Evolutionary conservation across 2,888 invertebrate genomes (phyloP).

Genomic region (Tromatobia lineatoria): DNA sequence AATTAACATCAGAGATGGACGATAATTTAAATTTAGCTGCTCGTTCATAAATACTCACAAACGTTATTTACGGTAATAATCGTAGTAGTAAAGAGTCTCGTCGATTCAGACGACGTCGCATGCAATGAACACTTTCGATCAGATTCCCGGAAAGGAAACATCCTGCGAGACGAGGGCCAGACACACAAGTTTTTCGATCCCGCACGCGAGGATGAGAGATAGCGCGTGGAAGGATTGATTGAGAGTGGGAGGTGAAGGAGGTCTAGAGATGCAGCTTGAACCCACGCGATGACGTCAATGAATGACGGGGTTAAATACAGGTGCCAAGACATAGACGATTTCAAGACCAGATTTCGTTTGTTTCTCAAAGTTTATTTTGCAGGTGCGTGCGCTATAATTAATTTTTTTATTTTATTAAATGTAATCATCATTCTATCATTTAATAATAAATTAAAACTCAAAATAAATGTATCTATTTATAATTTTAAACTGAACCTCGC

Average conservation of each 20-base stretch:
- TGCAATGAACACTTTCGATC: constrained; percentile 36
- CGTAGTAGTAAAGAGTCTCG: not conserved
- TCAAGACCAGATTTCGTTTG: not conserved
- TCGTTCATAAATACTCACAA: too few relatives aligned
- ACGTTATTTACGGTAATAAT: too few relatives aligned
- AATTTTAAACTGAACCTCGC: not conserved
- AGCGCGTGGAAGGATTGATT: constrained; percentile 1
- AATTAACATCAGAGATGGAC: too few relatives aligned
- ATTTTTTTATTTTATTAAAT: too few relatives aligned
- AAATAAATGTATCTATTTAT: too few relatives aligned
- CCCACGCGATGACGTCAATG: constrained; percentile 39
- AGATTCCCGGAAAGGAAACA: constrained; percentile 25
- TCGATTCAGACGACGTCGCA: constrained; percentile 15
- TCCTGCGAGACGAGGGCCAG: constrained; percentile 19
- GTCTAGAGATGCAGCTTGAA: constrained; percentile 1
- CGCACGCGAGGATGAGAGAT: constrained; percentile 34
- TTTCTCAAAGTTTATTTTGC: not conserved
- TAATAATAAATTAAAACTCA: not conserved
- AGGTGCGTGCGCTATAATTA: not conserved
- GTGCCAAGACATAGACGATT: not conserved
- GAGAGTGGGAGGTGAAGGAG: constrained; percentile 16
- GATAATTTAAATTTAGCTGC: too few relatives aligned
- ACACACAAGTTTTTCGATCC: not conserved
- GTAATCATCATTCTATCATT: too few relatives aligned
- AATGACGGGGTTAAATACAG: not conserved